Conservation (phyloP, 2,797 vertebrate genomes). For the Mionectes olivaceus region DNA sequence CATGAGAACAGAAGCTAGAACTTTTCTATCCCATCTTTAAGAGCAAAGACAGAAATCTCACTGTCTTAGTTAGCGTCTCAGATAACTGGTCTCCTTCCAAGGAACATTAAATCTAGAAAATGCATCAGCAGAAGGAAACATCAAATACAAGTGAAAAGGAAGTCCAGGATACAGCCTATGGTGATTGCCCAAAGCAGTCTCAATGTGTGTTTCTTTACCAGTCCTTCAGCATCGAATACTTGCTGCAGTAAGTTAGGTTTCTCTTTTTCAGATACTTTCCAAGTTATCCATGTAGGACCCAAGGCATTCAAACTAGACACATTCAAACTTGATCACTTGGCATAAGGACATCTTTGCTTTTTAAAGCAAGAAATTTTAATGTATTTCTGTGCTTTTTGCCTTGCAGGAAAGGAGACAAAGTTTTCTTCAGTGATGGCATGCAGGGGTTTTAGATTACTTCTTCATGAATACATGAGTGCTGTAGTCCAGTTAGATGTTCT, state of each 20-base stretch:
- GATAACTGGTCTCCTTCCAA: not conserved
- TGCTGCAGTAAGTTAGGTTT: not conserved
- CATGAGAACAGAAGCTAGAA: not conserved
- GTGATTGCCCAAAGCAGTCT: not conserved
- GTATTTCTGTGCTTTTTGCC: not conserved
- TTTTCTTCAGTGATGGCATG: not conserved
- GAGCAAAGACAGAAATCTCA: not conserved
- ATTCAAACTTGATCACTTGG: not conserved
- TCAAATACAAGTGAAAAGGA: not conserved
- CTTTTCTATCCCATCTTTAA: not conserved
- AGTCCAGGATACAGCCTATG: not conserved
- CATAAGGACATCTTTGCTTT: not conserved
- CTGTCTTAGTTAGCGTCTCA: not conserved
- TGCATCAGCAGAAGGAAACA: not conserved
- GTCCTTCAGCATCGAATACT: not conserved
- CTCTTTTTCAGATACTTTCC: not conserved
- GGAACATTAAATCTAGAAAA: not conserved
- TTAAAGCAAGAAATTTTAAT: not conserved
- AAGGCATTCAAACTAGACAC: not conserved
- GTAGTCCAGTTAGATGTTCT: not conserved
- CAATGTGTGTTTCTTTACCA: not conserved
- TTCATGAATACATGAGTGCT: not conserved
- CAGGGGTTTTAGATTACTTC: not conserved
- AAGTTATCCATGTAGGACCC: not conserved
- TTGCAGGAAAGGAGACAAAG: not conserved